Conservation (phyloP, 1,140 invertebrate genomes). For the Drosophila pectinifera region DNA sequence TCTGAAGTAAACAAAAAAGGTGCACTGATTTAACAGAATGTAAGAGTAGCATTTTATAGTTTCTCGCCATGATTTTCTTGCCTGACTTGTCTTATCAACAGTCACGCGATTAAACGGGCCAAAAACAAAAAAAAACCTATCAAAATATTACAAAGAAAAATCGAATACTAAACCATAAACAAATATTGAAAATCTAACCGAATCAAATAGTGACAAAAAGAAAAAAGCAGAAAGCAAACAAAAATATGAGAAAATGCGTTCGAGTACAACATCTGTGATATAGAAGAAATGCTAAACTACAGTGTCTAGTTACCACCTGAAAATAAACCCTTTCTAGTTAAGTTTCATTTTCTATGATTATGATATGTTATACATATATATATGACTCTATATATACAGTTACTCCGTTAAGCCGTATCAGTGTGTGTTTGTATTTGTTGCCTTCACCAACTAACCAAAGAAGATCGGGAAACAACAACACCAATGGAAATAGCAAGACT, state of each 20-base stretch:
- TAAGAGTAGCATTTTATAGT: conserved; percentile 85
- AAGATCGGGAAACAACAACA: conserved; percentile 35
- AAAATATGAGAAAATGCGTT: conserved; percentile 35
- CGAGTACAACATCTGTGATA: conserved; percentile 51
- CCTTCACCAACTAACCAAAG: conserved; percentile 40
- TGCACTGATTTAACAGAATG: conserved; percentile 85
- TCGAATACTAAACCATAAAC: conserved; percentile 48
- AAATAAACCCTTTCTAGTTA: conserved; percentile 41
- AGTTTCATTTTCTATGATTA: conserved; percentile 64
- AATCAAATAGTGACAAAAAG: conserved; percentile 55
- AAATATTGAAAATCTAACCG: conserved; percentile 53
- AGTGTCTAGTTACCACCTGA: conserved; percentile 48
- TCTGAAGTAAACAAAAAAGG: conserved; percentile 72
- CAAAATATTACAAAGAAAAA: conserved; percentile 21
- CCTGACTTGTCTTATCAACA: conserved; percentile 75
- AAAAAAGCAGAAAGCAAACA: conserved; percentile 31
- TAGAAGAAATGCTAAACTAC: conserved; percentile 65
- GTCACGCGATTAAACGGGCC: conserved; percentile 82
- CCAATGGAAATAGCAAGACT: conserved; percentile 33
- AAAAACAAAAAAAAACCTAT: conserved; percentile 55
- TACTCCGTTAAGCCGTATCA: conserved; percentile 51
- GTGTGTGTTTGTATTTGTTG: conserved; percentile 62
- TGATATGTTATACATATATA: conserved; percentile 25
- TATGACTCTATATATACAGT: conserved; percentile 42
- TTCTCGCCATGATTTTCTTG: conserved; percentile 82